A percentile compares a stretch with the other conserved stretches of the same genome.
Evolutionary conservation across 2,113 vertebrate species (phyloP).

Genomic region (rabbit (Oryctolagus cuniculus)): mOryCun1.1 NC_091432.1:100573001-100573500

Average conservation of each 20-base stretch:
- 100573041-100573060: not conserved
- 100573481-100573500: no score
- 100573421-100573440: no score
- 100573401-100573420: no score
- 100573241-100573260: not conserved
- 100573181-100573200: not conserved
- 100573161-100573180: not conserved
- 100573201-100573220: not conserved
- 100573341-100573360: not conserved
- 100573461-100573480: no score
- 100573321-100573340: conserved; percentile 22
- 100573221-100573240: not conserved
- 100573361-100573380: not conserved
- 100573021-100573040: not conserved
- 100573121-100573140: conserved; percentile 28
- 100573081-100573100: not conserved
- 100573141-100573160: not conserved
- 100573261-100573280: not conserved
- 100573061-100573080: not conserved
- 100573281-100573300: not conserved
- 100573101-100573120: not conserved
- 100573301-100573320: conserved; percentile 21
- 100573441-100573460: no score
- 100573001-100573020: not conserved
- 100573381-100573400: no score